Evolutionary conservation across 2,797 vertebrate genomes (phyloP).

Genomic region (Oreortyx pictus): DNA sequence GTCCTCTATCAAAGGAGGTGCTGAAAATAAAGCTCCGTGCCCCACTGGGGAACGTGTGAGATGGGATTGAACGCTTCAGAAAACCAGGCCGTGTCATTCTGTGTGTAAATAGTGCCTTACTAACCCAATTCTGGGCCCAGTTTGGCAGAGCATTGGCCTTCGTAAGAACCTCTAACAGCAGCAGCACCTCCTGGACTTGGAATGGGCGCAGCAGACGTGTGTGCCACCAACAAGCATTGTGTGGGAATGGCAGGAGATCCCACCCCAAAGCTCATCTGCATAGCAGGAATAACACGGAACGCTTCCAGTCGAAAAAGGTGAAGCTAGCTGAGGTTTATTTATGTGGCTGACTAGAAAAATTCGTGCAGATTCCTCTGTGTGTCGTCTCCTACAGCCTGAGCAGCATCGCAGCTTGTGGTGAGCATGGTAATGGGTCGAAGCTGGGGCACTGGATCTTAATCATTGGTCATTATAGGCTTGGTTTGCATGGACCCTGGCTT

Average conservation of each 20-base stretch:
- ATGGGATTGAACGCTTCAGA: not conserved
- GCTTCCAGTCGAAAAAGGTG: not conserved
- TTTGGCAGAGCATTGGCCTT: not conserved
- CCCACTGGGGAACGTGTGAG: conserved; percentile 10
- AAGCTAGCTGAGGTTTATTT: not conserved
- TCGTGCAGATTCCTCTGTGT: not conserved
- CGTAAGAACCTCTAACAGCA: not conserved
- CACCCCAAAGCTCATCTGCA: not conserved
- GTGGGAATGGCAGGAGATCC: not conserved
- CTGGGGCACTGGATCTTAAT: not conserved
- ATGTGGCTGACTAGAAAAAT: not conserved
- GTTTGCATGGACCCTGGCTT: not conserved
- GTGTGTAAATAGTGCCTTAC: conserved; percentile 24
- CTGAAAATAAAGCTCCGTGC: conserved; percentile 25
- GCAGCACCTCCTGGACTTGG: not conserved
- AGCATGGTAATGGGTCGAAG: not conserved
- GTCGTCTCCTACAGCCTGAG: not conserved
- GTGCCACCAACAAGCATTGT: fast-evolving
- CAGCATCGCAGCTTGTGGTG: not conserved
- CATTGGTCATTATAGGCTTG: not conserved
- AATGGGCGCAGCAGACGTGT: fast-evolving
- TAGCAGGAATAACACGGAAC: fast-evolving
- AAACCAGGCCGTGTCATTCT: conserved; percentile 20
- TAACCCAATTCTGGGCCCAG: conserved; percentile 50
- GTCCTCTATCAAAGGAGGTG: not conserved